phyloP scores from a whole-genome alignment of 2,113 vertebrate species.

The Geococcyx californianus region DNA sequence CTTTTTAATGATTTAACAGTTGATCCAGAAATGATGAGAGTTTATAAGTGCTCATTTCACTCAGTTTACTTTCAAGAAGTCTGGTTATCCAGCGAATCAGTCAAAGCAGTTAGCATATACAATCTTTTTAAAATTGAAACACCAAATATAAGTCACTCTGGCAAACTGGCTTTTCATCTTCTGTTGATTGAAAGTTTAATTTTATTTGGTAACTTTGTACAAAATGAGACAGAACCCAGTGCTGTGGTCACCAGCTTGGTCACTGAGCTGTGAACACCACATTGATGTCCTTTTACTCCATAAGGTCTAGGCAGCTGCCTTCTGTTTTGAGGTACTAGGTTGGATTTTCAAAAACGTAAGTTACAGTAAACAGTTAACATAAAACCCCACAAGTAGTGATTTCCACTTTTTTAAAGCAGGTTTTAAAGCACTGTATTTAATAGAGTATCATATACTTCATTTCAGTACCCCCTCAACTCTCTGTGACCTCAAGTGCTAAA shows the following conservation, averaged over 20 bases:
- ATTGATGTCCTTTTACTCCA: constrained; percentile 35
- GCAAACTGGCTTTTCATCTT: background rate
- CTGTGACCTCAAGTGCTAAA: constrained; percentile 47
- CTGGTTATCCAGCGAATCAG: constrained; percentile 15
- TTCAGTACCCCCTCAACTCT: constrained; percentile 37
- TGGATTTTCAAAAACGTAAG: constrained; percentile 20
- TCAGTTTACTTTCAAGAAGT: constrained; percentile 20
- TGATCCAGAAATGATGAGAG: constrained; percentile 19
- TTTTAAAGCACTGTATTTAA: constrained; percentile 52
- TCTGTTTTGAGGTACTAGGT: background rate
- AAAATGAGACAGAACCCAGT: background rate
- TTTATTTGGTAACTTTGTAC: constrained; percentile 2
- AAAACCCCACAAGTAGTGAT: constrained; percentile 40
- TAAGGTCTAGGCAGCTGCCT: constrained; percentile 7
- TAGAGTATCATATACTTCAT: constrained; percentile 53
- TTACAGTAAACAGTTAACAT: background rate
- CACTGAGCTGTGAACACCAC: background rate
- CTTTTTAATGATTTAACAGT: constrained; percentile 12
- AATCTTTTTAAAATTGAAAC: background rate
- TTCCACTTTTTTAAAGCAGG: constrained; percentile 16
- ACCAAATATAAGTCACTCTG: background rate
- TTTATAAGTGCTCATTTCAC: background rate
- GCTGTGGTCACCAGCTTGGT: background rate
- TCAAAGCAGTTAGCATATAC: background rate
- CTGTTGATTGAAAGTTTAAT: constrained; percentile 36